Evolutionary conservation across 1,140 invertebrate species (phyloP).

Genomic region (Nephila pilipes): DNA sequence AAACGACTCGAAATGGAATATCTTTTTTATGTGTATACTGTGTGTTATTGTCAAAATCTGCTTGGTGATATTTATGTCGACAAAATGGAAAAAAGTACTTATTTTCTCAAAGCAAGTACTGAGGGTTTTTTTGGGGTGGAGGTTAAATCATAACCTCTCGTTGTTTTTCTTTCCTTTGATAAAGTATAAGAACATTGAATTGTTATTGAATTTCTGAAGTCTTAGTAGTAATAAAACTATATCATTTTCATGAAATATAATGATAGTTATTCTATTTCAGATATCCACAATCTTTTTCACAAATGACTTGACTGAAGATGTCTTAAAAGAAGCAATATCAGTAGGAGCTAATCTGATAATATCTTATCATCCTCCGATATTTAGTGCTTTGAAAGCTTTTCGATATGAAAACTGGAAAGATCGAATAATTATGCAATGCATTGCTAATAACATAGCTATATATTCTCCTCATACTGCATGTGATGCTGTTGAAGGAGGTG

Average conservation of each 20-base stretch:
- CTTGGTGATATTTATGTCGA: too few relatives aligned
- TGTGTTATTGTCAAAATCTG: too few relatives aligned
- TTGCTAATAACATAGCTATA: conserved; percentile 92
- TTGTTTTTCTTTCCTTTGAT: neutral
- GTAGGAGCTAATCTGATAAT: conserved; percentile 90
- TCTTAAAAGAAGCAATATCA: conserved; percentile 91
- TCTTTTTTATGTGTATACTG: too few relatives aligned
- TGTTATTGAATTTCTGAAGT: too few relatives aligned
- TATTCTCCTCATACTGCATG: conserved; percentile 96
- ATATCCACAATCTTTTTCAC: conserved; percentile 89
- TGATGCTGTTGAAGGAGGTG: conserved; percentile 90
- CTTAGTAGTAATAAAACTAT: too few relatives aligned
- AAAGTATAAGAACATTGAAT: neutral
- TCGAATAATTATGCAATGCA: conserved; percentile 83
- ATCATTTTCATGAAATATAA: too few relatives aligned
- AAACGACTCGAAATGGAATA: too few relatives aligned
- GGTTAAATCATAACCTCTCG: too few relatives aligned
- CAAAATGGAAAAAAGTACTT: too few relatives aligned
- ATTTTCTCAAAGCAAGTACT: too few relatives aligned
- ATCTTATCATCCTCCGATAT: conserved; percentile 98
- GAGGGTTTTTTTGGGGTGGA: too few relatives aligned
- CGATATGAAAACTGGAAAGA: conserved; percentile 88
- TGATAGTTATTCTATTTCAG: conserved; percentile 73
- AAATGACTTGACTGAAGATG: conserved; percentile 95
- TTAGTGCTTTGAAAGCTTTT: conserved; percentile 90